These are phyloP conservation scores for Petrosia ficiformis DNA, from an alignment of 37 sponge, comb jelly and placozoan genomes.

Conservation along the genomic window DNA sequence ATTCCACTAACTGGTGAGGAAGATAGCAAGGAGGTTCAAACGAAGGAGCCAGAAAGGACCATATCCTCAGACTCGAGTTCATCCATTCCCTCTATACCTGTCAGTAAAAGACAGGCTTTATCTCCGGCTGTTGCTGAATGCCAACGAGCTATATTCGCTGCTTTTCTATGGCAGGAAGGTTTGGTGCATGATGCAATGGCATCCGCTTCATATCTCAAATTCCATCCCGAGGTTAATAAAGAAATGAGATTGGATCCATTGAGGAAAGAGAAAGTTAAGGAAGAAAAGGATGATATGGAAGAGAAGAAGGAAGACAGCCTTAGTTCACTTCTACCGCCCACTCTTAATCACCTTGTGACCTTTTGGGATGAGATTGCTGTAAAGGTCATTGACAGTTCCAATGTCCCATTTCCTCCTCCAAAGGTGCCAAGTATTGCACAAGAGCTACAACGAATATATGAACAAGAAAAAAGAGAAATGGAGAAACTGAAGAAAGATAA, in stretches of 20 bases:
- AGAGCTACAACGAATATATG: conserved; percentile 59
- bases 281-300: not conserved
- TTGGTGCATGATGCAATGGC: conserved; percentile 91
- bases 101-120: conserved; percentile 44
- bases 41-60: conserved; percentile 11
- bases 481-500: conserved; percentile 60
- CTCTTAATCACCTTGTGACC: conserved; percentile 71
- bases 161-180: conserved; percentile 96
- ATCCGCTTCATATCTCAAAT: conserved; percentile 88
- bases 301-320: not conserved
- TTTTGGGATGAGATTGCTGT: conserved; percentile 81
- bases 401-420: conserved; percentile 39
- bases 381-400: conserved; percentile 47
- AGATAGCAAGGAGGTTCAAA: conserved; percentile 12
- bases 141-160: conserved; percentile 87
- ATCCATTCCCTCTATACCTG: not conserved
- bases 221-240: conserved; percentile 69
- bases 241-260: conserved; percentile 25
- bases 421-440: conserved; percentile 44
- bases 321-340: conserved; percentile 55
- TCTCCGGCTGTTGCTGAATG: conserved; percentile 92
- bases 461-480: conserved; percentile 64
- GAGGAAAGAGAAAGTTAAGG: not conserved
- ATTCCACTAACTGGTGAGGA: conserved; percentile 14
- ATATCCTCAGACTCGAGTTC: not conserved